Evolutionary conservation across 2,113 vertebrate species (phyloP).

Genomic region (Geococcyx californianus): DNA sequence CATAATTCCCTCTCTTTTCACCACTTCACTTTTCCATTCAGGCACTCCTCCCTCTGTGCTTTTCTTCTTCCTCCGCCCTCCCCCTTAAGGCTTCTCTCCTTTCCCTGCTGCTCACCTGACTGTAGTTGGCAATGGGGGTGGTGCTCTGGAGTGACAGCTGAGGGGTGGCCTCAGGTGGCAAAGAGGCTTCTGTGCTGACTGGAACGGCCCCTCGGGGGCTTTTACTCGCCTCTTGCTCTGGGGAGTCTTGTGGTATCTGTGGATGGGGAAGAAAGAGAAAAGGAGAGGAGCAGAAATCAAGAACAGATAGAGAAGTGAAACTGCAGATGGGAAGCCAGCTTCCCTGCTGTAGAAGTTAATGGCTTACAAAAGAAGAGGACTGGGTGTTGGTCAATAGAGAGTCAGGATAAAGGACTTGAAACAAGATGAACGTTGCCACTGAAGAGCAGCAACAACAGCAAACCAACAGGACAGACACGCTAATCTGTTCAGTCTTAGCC

Average conservation of each 20-base stretch:
- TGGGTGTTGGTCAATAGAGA: not conserved
- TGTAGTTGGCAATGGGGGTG: conserved; percentile 74
- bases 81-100: not conserved
- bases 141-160: conserved; percentile 77
- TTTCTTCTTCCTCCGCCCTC: not conserved
- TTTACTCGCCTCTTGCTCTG: conserved; percentile 81
- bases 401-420: not conserved
- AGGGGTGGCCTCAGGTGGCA: conserved; percentile 76
- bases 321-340: conserved; percentile 22
- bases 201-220: conserved; percentile 77
- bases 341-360: not conserved
- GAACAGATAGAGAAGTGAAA: conserved; percentile 43
- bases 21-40: not conserved
- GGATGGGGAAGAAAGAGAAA: conserved; percentile 10
- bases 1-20: not conserved
- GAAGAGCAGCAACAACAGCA: not conserved
- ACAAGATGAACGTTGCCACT: not conserved
- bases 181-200: conserved; percentile 75
- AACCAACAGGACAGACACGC: not conserved
- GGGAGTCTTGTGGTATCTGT: conserved; percentile 80
- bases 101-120: conserved; percentile 68
- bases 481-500: not conserved
- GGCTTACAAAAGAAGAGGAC: conserved; percentile 5
- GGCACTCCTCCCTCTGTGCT: not conserved
- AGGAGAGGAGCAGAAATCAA: conserved; percentile 17